Evolutionary conservation across 2,113 vertebrate species (phyloP).

Genomic region (Oreocharis arfaki): DNA sequence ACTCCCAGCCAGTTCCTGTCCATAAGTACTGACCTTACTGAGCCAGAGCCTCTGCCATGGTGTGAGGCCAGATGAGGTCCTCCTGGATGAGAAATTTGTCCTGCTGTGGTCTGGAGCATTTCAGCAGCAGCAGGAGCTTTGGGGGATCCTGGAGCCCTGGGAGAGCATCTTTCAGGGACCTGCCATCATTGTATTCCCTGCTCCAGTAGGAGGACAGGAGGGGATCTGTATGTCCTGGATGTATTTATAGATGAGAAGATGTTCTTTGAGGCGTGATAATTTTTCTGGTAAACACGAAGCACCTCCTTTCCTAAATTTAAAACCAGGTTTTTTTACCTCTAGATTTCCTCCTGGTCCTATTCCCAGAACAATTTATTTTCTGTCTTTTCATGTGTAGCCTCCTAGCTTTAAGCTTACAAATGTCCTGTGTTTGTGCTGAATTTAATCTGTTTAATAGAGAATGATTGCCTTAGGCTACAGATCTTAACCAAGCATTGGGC

Average conservation of each 20-base stretch:
- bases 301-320: background rate
- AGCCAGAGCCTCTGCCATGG: background rate
- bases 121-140: background rate
- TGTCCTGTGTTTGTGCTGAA: background rate
- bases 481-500: background rate
- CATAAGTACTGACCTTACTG: background rate
- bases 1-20: background rate
- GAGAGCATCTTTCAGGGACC: background rate
- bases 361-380: constrained; percentile 7
- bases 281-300: background rate
- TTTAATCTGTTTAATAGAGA: constrained; percentile 28
- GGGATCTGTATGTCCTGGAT: background rate
- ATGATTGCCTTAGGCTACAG: constrained; percentile 16
- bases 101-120: background rate
- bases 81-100: background rate
- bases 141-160: background rate
- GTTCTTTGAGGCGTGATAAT: background rate
- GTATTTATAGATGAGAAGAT: background rate
- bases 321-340: rapidly evolving
- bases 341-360: background rate
- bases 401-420: background rate
- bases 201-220: background rate
- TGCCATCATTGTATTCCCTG: background rate
- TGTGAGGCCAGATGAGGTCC: background rate
- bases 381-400: background rate